Evolutionary conservation across 2,113 vertebrate genomes (phyloP), one percentile per base, ranked within the genome.

Genomic region (Etheostoma cragini): DNA sequence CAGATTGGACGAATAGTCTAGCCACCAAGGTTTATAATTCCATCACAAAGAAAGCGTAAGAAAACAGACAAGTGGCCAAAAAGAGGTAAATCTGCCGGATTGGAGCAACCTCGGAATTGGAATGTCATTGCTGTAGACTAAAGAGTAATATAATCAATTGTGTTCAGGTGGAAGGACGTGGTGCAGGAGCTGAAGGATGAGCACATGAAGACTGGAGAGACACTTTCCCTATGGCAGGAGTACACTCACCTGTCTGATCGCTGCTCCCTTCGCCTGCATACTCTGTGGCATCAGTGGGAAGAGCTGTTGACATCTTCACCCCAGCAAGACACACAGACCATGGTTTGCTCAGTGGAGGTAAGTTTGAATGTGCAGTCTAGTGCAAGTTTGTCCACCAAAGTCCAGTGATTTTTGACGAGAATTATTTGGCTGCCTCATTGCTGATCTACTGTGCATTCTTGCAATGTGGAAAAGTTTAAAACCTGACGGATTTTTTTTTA

Each of bases 121-220:
- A 42, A 42, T 42, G 2, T 42, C 38, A 10, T 42, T 10, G 38
- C 38, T 42, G 3, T 42, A 42, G 10, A 42, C 38, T 42, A 42
- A 13, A 30, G 2, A 26, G 33, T 3, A 24, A 6, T 17, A 0
- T 17, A 0, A 45, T 75, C 2, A 42, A 0, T 33, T 74, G 14
- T 2, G 8, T 60, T 74, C 92, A 99, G 98, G 93, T 97, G 96
- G 96, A 90, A 89, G 26, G 89, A 89, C 0, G 86, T 93, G 1
- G 88, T 93, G 65, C 94, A 95, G 86, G 94, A 96, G 19, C 52
- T 97, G 0, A 53, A 89, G 21, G 93, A 95, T 1, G 93, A 95
- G 53, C 66, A 95, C 30, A 75, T 58, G 30, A 90, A 92, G 74
- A 91, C 92, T 0, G 89, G 81, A 47, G 73, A 85, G 3, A 88